phyloP scores from a whole-genome alignment of 2,113 vertebrate species.

The Mobula birostris region DNA sequence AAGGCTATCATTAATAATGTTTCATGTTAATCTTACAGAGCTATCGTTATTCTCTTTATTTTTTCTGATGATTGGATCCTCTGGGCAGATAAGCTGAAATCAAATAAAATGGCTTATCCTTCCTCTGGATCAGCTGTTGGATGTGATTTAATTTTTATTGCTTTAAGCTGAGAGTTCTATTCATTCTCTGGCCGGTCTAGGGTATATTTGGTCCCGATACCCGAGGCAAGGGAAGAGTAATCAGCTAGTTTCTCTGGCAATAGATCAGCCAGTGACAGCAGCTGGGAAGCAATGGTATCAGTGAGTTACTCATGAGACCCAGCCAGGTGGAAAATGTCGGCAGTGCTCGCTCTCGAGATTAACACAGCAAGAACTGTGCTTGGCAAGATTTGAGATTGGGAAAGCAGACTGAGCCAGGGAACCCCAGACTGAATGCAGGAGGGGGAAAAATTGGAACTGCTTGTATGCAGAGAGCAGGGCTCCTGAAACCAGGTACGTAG shows the following conservation, averaged over 20 bases:
- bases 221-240: not conserved
- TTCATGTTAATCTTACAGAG: conserved; percentile 51
- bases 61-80: conserved; percentile 67
- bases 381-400: not conserved
- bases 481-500: not conserved
- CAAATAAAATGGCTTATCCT: conserved; percentile 30
- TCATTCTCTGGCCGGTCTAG: not conserved
- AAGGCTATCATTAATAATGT: conserved; percentile 48
- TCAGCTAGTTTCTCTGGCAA: not conserved
- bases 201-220: not conserved
- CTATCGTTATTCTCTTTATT: conserved; percentile 55
- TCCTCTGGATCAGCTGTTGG: not conserved
- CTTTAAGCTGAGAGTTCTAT: not conserved
- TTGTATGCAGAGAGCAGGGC: not conserved
- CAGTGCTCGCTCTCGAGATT: not conserved
- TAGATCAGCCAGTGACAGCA: not conserved
- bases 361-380: not conserved
- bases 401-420: too few relatives aligned
- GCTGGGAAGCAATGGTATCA: not conserved
- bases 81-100: conserved; percentile 67
- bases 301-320: not conserved
- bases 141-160: not conserved
- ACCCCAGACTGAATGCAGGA: too few relatives aligned
- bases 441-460: not conserved
- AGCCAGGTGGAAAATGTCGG: not conserved